Evolutionary conservation across 2,888 invertebrate species (phyloP).

Genomic region (Sarcophaga subvicina): DNA sequence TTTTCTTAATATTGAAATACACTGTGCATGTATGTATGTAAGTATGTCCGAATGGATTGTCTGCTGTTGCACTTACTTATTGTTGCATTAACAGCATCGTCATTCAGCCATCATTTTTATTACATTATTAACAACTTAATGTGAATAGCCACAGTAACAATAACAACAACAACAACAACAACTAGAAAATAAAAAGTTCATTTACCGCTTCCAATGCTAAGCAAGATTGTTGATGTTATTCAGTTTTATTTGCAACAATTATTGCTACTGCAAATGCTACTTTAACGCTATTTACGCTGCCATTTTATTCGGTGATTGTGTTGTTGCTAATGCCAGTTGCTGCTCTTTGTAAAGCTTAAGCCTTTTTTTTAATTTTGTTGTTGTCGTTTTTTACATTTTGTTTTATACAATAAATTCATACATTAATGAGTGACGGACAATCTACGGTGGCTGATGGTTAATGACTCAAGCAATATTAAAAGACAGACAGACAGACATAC

Average conservation of each 20-base stretch:
- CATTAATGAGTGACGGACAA: slow-evolving; percentile 49
- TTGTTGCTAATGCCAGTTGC: slow-evolving; percentile 31
- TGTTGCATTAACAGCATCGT: slow-evolving; percentile 60
- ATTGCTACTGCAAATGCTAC: not conserved
- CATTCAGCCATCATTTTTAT: slow-evolving; percentile 63
- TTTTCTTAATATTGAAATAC: not conserved
- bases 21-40: too few relatives aligned
- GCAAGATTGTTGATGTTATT: slow-evolving; percentile 31
- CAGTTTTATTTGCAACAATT: slow-evolving; percentile 12
- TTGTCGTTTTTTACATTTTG: not conserved
- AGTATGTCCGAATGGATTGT: not conserved
- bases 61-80: slow-evolving; percentile 6
- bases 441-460: slow-evolving; percentile 44
- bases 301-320: slow-evolving; percentile 20
- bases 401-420: slow-evolving; percentile 13
- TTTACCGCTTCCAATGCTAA: slow-evolving; percentile 68
- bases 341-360: slow-evolving; percentile 46
- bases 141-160: slow-evolving; percentile 68
- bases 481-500: not conserved
- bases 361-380: slow-evolving; percentile 32
- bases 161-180: slow-evolving; percentile 42
- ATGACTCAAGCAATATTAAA: slow-evolving; percentile 31
- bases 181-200: slow-evolving; percentile 55
- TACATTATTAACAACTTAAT: slow-evolving; percentile 73
- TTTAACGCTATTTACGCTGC: slow-evolving; percentile 32